phyloP scores from a whole-genome alignment of 2,888 invertebrate genomes.

The Matsumyia berberina region DNA sequence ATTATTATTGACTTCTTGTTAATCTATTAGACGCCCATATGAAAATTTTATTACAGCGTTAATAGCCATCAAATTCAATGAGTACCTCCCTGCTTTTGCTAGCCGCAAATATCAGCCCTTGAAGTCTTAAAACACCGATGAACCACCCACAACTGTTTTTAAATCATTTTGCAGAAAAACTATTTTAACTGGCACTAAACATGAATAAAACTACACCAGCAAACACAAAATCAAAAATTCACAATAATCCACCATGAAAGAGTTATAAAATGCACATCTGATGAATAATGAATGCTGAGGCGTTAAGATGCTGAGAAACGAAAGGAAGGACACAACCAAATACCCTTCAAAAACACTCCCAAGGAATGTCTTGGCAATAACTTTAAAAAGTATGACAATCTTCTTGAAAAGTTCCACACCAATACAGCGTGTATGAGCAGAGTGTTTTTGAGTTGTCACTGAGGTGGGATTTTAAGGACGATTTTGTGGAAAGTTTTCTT shows the following conservation, averaged over 20 bases:
- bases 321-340: neutral
- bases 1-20: too few species aligned
- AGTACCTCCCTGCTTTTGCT: too few species aligned
- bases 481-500: constrained; percentile 61
- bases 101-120: too few species aligned
- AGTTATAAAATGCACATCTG: constrained; percentile 57
- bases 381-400: constrained; percentile 61
- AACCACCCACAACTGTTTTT: too few species aligned
- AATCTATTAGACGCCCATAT: too few species aligned
- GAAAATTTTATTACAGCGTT: too few species aligned
- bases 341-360: constrained; percentile 30
- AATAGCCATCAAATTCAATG: too few species aligned
- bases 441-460: constrained; percentile 69
- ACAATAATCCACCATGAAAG: constrained; percentile 19
- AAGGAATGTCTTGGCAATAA: constrained; percentile 18
- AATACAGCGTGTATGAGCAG: constrained; percentile 29
- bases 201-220: constrained; percentile 22
- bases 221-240: constrained; percentile 43
- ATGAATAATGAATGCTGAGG: constrained; percentile 52
- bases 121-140: too few species aligned
- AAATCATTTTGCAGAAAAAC: neutral
- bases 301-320: neutral
- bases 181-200: constrained; percentile 25
- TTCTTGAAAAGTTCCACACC: constrained; percentile 52
- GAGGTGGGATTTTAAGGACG: constrained; percentile 59